Conservation (phyloP, 2,113 vertebrate species). For the Saguinus midas region DNA sequence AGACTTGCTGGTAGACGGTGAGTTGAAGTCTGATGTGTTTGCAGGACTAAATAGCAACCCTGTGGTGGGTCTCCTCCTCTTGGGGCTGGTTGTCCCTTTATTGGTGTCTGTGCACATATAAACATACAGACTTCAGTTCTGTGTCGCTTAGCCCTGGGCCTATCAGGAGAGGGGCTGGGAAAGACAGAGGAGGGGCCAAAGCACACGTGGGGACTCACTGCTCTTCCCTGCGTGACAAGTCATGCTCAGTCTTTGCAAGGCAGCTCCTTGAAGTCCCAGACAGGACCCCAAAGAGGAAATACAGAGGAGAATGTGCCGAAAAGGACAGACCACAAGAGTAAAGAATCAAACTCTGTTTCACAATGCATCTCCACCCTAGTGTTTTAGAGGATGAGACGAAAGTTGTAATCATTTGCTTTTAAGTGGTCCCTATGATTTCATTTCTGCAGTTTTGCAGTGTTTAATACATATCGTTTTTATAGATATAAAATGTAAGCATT, state of each 20-base stretch:
- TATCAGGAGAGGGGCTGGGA: too few species aligned
- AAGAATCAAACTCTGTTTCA: background rate
- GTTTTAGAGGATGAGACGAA: background rate
- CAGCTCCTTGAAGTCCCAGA: background rate
- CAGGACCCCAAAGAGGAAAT: background rate
- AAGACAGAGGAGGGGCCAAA: background rate
- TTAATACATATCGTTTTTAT: background rate
- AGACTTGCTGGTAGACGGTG: background rate
- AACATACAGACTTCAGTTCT: background rate
- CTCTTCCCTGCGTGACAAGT: background rate
- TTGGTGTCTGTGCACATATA: too few species aligned
- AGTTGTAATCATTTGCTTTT: background rate
- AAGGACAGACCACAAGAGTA: background rate
- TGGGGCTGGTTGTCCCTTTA: too few species aligned
- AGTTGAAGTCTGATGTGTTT: background rate
- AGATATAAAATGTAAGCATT: background rate
- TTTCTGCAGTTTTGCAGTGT: background rate
- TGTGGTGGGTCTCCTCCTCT: background rate
- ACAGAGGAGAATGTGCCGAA: background rate
- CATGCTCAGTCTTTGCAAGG: background rate
- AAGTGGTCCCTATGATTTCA: background rate
- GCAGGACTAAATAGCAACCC: background rate
- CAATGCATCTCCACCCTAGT: background rate
- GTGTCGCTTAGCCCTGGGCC: background rate
- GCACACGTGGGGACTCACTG: background rate